A percentile compares a stretch with the other conserved stretches of the same genome.
These are phyloP conservation scores for Perca flavescens DNA, from an alignment of 2,113 vertebrate genomes.

Conservation along the genomic window DNA sequence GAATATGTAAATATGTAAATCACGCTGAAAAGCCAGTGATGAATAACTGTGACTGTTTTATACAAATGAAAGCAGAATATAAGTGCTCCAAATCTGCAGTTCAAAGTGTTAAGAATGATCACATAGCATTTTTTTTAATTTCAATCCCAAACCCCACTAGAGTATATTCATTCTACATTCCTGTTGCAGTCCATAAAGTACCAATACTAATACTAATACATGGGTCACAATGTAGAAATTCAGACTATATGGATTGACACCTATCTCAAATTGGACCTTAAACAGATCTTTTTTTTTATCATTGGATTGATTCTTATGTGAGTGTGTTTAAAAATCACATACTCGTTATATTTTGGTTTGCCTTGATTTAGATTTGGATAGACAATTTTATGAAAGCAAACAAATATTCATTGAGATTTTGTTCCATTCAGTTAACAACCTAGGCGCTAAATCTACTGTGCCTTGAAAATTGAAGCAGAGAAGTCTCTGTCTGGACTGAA, in stretches of 20 bases:
- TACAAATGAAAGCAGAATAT: neutral
- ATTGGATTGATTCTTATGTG: no score
- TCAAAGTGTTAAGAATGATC: neutral
- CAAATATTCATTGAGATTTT: neutral
- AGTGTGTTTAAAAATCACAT: neutral
- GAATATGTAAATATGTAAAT: neutral
- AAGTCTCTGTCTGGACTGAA: conserved; percentile 52
- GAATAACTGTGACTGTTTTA: neutral
- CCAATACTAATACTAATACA: no score
- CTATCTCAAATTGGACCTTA: neutral
- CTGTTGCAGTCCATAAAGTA: neutral
- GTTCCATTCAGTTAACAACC: neutral
- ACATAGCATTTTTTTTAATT: neutral
- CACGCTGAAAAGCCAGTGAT: neutral
- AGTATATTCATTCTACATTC: neutral
- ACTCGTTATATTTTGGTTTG: neutral
- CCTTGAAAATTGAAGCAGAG: neutral
- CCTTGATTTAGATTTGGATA: neutral
- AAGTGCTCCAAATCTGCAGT: neutral
- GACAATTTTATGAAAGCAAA: conserved; percentile 3
- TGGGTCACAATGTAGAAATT: conserved; percentile 1
- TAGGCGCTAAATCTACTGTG: neutral
- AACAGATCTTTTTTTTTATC: neutral
- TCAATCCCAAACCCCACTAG: neutral
- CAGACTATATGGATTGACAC: neutral